Conservation (phyloP, 2,888 invertebrate genomes). For the Mesoligia furuncula region DNA sequence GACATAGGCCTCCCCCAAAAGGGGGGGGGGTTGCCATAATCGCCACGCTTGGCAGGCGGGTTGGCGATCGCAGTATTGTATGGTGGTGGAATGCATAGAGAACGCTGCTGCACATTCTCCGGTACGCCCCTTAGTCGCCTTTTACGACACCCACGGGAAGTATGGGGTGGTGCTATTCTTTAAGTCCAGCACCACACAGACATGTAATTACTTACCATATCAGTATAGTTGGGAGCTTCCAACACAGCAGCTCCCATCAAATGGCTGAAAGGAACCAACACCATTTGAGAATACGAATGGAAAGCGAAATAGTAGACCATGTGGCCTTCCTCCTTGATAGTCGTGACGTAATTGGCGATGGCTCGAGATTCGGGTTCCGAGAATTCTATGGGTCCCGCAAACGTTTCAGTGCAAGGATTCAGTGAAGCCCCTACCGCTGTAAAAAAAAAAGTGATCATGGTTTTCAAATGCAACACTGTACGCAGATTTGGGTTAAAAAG, state of each 20-base stretch:
- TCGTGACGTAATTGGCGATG: constrained; percentile 79
- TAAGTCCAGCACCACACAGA: too few species aligned
- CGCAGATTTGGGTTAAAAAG: neutral
- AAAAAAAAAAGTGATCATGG: constrained; percentile 11
- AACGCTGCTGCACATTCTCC: too few species aligned
- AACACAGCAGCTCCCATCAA: constrained; percentile 68
- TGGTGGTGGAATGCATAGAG: too few species aligned
- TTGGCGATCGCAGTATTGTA: too few species aligned
- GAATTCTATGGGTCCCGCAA: constrained; percentile 86
- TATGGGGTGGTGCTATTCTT: too few species aligned
- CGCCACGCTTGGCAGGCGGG: too few species aligned
- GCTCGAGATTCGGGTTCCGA: constrained; percentile 90
- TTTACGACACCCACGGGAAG: too few species aligned
- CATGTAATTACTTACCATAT: constrained; percentile 78
- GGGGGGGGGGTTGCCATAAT: too few species aligned
- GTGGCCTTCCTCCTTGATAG: constrained; percentile 70
- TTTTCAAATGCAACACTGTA: neutral
- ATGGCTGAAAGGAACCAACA: constrained; percentile 88
- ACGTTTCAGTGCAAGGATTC: constrained; percentile 88
- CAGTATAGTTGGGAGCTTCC: constrained; percentile 79
- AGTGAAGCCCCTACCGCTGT: constrained; percentile 82
- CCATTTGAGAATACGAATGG: constrained; percentile 90
- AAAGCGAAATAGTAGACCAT: constrained; percentile 88
- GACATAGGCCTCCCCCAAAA: too few species aligned
- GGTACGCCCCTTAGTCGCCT: too few species aligned